Evolutionary conservation across 2,888 invertebrate genomes (phyloP).

Genomic region (Esperia sulphurella): DNA sequence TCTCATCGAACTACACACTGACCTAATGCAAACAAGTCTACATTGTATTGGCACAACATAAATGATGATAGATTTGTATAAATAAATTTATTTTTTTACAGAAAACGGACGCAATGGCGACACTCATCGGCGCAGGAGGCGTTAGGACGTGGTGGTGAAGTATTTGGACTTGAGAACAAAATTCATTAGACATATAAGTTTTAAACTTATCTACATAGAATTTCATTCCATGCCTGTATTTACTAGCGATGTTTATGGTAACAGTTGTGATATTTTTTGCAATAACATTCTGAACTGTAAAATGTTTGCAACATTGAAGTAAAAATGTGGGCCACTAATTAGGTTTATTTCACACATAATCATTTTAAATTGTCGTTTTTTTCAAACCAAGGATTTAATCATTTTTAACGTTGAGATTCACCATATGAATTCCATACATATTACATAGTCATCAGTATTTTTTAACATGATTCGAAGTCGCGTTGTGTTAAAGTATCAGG

Average conservation of each 20-base stretch:
- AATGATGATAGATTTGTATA: conserved; percentile 3
- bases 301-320: background rate
- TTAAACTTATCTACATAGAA: conserved; percentile 15
- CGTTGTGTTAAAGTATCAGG: too few relatives aligned
- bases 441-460: background rate
- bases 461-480: too few relatives aligned
- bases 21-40: background rate
- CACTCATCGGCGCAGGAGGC: conserved; percentile 70
- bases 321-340: background rate
- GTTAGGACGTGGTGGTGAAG: conserved; percentile 37
- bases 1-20: too few relatives aligned
- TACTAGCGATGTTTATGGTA: conserved; percentile 11
- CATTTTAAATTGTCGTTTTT: background rate
- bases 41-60: background rate
- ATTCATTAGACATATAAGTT: conserved; percentile 13
- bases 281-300: background rate
- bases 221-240: conserved; percentile 52
- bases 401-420: background rate
- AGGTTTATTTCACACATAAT: background rate
- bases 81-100: conserved; percentile 45
- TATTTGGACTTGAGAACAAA: conserved; percentile 24
- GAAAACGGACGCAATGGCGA: conserved; percentile 73
- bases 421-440: too few relatives aligned
- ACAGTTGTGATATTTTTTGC: background rate
- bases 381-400: background rate